Percentiles rank a stretch among this genome's conserved stretches.
Conservation (phyloP, 2,797 vertebrate genomes). For the Hypotaenidia okinawae region DNA sequence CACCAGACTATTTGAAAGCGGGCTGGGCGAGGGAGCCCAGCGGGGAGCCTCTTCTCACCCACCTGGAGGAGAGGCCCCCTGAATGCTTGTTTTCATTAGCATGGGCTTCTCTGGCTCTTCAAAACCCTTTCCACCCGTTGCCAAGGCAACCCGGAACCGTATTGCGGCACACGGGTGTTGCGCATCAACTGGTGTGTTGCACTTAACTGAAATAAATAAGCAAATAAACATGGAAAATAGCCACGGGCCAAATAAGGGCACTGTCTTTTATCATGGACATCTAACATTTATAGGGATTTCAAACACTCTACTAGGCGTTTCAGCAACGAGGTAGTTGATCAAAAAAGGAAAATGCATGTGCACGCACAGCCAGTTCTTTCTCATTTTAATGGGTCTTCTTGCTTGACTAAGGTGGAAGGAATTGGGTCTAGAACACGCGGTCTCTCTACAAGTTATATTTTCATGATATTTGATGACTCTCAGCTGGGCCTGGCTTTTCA, state of each 20-base stretch:
- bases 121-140: constrained; percentile 69
- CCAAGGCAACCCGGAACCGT: constrained; percentile 71
- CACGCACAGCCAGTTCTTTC: background rate
- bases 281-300: constrained; percentile 36
- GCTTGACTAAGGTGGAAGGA: constrained; percentile 5
- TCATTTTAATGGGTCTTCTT: constrained; percentile 35
- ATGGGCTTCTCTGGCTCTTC: constrained; percentile 66
- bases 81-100: constrained; percentile 60
- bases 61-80: constrained; percentile 55
- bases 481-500: background rate
- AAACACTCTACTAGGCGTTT: background rate
- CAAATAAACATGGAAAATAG: constrained; percentile 46
- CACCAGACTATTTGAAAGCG: constrained; percentile 36
- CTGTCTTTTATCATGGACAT: constrained; percentile 49
- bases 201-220: constrained; percentile 62
- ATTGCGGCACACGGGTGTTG: constrained; percentile 63
- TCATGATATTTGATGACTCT: background rate
- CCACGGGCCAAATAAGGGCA: constrained; percentile 3
- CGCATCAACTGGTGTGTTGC: constrained; percentile 35
- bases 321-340: constrained; percentile 4
- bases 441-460: background rate
- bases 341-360: constrained; percentile 30
- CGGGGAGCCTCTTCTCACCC: constrained; percentile 55
- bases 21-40: constrained; percentile 54
- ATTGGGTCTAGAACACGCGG: background rate